Evolutionary conservation across 2,888 invertebrate species (phyloP).

Genomic region (Trichacis sp.): DNA sequence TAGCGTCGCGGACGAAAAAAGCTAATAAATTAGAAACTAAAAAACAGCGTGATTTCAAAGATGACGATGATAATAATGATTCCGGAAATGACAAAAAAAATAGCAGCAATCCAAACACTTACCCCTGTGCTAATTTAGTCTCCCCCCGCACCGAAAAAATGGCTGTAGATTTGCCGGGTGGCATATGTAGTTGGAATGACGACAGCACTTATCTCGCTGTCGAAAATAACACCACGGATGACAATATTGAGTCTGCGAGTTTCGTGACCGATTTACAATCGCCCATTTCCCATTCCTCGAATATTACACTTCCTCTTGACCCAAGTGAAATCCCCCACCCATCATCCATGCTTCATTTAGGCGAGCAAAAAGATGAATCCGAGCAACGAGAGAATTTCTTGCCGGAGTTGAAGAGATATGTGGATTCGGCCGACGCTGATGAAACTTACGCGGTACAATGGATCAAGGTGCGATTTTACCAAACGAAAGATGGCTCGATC

Average conservation of each 20-base stretch:
- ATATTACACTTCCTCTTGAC: slow-evolving; percentile 15
- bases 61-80: slow-evolving; percentile 69
- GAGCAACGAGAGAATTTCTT: slow-evolving; percentile 52
- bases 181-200: slow-evolving; percentile 85
- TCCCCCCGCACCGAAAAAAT: slow-evolving; percentile 74
- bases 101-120: slow-evolving; percentile 56
- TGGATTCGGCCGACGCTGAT: slow-evolving; percentile 52
- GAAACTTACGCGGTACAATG: slow-evolving; percentile 57
- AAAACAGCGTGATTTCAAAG: slow-evolving; percentile 64
- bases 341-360: slow-evolving; percentile 57
- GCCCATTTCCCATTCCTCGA: slow-evolving; percentile 6
- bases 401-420: slow-evolving; percentile 55
- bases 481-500: slow-evolving; percentile 33
- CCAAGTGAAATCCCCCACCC: slow-evolving; percentile 35
- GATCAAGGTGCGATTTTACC: slow-evolving; percentile 65
- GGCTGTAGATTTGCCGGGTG: slow-evolving; percentile 82
- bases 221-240: slow-evolving; percentile 63
- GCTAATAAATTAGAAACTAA: slow-evolving; percentile 42
- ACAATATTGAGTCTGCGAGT: not conserved
- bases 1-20: slow-evolving; percentile 70
- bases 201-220: slow-evolving; percentile 81
- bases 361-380: slow-evolving; percentile 57
- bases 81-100: slow-evolving; percentile 74
- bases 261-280: slow-evolving; percentile 27
- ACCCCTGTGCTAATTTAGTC: slow-evolving; percentile 36